These are phyloP conservation scores for Archips xylosteana DNA, from an alignment of 2,888 invertebrate species.

Conservation along the genomic window DNA sequence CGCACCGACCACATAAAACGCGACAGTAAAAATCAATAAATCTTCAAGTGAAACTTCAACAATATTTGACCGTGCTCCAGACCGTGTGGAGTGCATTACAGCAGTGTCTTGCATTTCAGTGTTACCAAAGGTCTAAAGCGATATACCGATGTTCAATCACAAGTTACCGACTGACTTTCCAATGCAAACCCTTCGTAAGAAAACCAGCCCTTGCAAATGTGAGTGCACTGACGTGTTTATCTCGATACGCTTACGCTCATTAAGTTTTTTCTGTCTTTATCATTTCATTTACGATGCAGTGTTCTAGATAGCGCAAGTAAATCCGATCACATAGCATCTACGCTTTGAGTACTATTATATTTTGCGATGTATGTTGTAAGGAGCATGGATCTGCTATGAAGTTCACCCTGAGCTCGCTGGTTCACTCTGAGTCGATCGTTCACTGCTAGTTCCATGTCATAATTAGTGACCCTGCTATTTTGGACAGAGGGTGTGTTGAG, in stretches of 20 bases:
- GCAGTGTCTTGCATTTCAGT: constrained; percentile 79
- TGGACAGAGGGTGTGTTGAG: constrained; percentile 82
- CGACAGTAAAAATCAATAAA: constrained; percentile 77
- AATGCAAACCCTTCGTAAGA: constrained; percentile 97
- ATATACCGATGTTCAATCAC: constrained; percentile 83
- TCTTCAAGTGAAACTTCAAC: constrained; percentile 63
- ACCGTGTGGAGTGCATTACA: constrained; percentile 63
- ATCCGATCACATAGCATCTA: constrained; percentile 66
- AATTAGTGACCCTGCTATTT: constrained; percentile 76
- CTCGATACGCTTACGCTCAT: constrained; percentile 52
- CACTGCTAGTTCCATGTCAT: constrained; percentile 70
- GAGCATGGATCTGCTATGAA: constrained; percentile 73
- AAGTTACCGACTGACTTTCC: constrained; percentile 85
- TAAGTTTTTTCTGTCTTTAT: constrained; percentile 56
- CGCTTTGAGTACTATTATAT: constrained; percentile 68
- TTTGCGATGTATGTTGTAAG: constrained; percentile 75
- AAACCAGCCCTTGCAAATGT: constrained; percentile 97
- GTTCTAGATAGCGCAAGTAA: constrained; percentile 74
- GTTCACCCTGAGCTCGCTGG: constrained; percentile 55
- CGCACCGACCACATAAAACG: constrained; percentile 52
- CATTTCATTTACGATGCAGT: constrained; percentile 61
- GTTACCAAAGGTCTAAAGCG: constrained; percentile 61
- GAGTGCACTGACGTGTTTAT: constrained; percentile 83
- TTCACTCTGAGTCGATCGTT: constrained; percentile 46
- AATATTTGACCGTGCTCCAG: constrained; percentile 53